These are phyloP conservation scores for Xiphydria camelus DNA, from an alignment of 2,888 invertebrate species.

Conservation along the genomic window DNA sequence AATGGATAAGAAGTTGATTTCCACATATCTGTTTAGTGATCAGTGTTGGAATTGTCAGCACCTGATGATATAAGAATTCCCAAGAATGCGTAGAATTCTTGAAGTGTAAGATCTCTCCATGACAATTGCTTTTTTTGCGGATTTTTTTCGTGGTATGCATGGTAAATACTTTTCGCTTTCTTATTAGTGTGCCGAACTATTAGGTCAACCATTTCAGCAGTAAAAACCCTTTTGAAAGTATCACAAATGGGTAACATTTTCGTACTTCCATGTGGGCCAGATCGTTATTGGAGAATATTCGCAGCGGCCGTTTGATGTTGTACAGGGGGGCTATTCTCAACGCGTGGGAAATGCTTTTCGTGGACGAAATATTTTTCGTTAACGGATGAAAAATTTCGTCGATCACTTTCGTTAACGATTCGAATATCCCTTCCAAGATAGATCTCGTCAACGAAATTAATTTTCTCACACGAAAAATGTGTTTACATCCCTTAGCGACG, in stretches of 20 bases:
- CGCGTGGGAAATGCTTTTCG: no score
- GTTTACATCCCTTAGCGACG: no score
- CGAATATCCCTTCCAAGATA: no score
- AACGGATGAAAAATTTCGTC: no score
- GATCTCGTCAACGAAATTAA: no score
- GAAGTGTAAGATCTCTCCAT: constrained; percentile 13
- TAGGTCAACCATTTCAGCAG: constrained; percentile 8
- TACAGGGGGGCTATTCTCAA: no score
- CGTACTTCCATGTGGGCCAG: constrained; percentile 16
- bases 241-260: constrained; percentile 14
- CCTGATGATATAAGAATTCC: constrained; percentile 26
- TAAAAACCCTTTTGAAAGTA: constrained; percentile 15
- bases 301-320: constrained; percentile 36
- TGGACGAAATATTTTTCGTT: no score
- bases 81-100: constrained; percentile 26
- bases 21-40: constrained; percentile 27
- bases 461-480: no score
- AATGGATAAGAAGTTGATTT: constrained; percentile 21
- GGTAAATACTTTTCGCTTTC: constrained; percentile 12
- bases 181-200: constrained; percentile 12
- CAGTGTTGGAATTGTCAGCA: constrained; percentile 27
- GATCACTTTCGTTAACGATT: no score
- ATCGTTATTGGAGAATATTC: constrained; percentile 16
- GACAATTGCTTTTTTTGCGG: not conserved
- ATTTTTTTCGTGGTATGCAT: constrained; percentile 10